phyloP scores from a whole-genome alignment of 2,797 vertebrate genomes.

The Siniperca undulata region DNA sequence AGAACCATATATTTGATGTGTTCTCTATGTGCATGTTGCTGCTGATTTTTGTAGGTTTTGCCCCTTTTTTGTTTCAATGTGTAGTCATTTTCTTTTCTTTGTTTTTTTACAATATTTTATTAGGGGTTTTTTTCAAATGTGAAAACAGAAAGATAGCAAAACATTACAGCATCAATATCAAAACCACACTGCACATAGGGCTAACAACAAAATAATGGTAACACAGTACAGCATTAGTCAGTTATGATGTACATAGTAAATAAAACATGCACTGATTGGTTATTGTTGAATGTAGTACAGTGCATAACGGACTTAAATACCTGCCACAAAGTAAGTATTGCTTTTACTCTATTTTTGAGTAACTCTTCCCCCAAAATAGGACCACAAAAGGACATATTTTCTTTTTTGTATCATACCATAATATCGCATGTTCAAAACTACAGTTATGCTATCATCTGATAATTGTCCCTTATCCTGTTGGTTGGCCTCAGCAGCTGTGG shows the following conservation, averaged over 20 bases:
- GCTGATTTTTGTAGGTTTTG: not conserved
- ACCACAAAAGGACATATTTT: not conserved
- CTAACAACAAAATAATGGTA: not conserved
- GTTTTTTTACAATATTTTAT: not conserved
- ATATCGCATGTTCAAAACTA: conserved; percentile 59
- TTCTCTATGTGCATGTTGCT: not conserved
- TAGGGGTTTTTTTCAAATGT: too few relatives aligned
- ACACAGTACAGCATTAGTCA: not conserved
- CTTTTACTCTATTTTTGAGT: conserved; percentile 7
- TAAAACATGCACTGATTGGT: not conserved
- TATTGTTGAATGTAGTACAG: not conserved
- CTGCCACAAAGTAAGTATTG: conserved; percentile 18
- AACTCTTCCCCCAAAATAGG: not conserved
- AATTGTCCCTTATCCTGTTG: conserved; percentile 58
- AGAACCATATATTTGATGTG: not conserved
- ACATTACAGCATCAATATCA: not conserved
- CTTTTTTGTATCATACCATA: conserved; percentile 19
- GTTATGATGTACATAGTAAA: not conserved
- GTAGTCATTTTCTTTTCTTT: not conserved
- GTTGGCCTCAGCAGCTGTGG: conserved; percentile 65
- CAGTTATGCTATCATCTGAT: conserved; percentile 69
- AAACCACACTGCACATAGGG: not conserved
- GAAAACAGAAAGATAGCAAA: not conserved
- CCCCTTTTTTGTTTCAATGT: not conserved
- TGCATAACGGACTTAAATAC: not conserved